These are phyloP conservation scores for Chymomyza costata DNA, from an alignment of 1,140 invertebrate genomes.

Conservation along the genomic window DNA sequence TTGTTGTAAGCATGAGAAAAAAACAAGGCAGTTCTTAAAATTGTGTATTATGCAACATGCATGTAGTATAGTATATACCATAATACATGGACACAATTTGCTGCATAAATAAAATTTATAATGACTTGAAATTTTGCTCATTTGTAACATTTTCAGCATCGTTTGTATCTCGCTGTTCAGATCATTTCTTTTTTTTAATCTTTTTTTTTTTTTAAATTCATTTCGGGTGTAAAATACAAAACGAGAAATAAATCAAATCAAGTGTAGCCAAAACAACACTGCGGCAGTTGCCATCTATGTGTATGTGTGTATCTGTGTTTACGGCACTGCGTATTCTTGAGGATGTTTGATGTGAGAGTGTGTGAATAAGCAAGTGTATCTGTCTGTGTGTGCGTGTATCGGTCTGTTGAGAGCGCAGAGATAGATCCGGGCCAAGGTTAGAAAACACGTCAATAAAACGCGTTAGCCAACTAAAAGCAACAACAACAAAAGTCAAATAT, in stretches of 20 bases:
- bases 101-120: conserved; percentile 47
- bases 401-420: conserved; percentile 30
- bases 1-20: too few relatives aligned
- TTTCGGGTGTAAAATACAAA: conserved; percentile 63
- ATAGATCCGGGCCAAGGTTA: conserved; percentile 73
- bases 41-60: conserved; percentile 71
- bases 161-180: conserved; percentile 42
- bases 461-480: conserved; percentile 45
- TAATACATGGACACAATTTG: conserved; percentile 32
- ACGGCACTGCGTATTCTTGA: conserved; percentile 59
- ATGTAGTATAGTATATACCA: too few relatives aligned
- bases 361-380: not conserved
- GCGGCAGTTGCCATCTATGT: not conserved
- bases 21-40: too few relatives aligned
- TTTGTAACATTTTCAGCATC: conserved; percentile 56
- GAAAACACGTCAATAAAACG: conserved; percentile 72
- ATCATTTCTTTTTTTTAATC: not conserved
- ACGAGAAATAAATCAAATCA: conserved; percentile 74
- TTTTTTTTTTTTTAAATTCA: conserved; percentile 26
- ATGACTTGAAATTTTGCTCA: conserved; percentile 61
- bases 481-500: conserved; percentile 21
- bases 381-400: conserved; percentile 9
- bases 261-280: too few relatives aligned
- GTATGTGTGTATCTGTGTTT: too few relatives aligned
- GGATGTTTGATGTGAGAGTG: conserved; percentile 55